A percentile compares a stretch with the other conserved stretches of the same genome.
phyloP scores from a whole-genome alignment of 2,888 invertebrate species.

The Gerris lacustris region DNA sequence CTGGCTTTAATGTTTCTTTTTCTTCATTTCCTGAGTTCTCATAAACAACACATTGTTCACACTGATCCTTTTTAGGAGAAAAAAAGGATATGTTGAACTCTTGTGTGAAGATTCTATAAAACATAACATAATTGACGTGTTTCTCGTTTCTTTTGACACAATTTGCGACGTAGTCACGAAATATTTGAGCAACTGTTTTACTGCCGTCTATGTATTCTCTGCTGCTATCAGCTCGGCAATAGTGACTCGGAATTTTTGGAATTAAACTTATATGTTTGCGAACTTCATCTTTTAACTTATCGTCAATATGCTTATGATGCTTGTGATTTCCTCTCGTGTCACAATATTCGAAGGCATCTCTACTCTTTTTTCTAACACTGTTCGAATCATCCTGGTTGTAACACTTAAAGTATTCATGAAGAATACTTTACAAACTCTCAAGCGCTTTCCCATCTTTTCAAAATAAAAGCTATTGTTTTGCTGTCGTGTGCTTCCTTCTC shows the following conservation, averaged over 20 bases:
- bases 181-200: not conserved
- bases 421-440: too few relatives aligned
- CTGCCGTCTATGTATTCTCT: not conserved
- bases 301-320: not conserved
- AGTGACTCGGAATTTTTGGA: not conserved
- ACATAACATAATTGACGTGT: not conserved
- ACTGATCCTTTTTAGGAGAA: not conserved
- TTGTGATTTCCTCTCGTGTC: too few relatives aligned
- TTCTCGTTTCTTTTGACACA: not conserved
- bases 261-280: not conserved
- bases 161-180: slow-evolving; percentile 24
- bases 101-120: slow-evolving; percentile 22
- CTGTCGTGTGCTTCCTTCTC: too few relatives aligned
- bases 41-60: not conserved
- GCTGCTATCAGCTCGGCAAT: not conserved
- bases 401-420: too few relatives aligned
- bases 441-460: too few relatives aligned
- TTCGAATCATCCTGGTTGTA: too few relatives aligned
- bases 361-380: too few relatives aligned
- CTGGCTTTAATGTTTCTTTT: not conserved
- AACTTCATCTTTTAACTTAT: not conserved
- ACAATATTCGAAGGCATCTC: too few relatives aligned
- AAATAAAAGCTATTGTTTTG: too few relatives aligned
- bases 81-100: slow-evolving; percentile 30
- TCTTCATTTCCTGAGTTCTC: not conserved